Evolutionary conservation across 1,140 invertebrate species (phyloP).

Genomic region (Zaprionus africanus): DNA sequence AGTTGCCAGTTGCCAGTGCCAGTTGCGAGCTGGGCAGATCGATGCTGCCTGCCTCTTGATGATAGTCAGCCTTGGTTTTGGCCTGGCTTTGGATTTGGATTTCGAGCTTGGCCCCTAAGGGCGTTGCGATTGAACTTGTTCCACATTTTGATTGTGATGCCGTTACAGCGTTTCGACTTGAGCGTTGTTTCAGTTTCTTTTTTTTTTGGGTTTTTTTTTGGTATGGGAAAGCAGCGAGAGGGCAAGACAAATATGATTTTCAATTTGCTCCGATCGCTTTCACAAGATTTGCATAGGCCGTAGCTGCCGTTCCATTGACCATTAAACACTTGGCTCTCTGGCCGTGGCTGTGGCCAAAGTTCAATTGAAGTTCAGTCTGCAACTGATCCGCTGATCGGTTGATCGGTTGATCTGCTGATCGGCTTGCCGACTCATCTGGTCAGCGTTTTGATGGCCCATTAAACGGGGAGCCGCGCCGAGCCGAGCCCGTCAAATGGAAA

Average conservation of each 20-base stretch:
- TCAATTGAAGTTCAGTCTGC: conserved; percentile 60
- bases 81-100: conserved; percentile 18
- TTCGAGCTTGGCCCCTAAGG: conserved; percentile 46
- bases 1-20: conserved; percentile 26
- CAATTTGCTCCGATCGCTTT: conserved; percentile 74
- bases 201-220: not conserved
- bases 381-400: not conserved
- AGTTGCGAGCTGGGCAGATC: conserved; percentile 51
- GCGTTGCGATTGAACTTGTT: conserved; percentile 82
- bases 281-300: conserved; percentile 68
- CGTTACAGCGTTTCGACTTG: conserved; percentile 33
- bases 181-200: conserved; percentile 3
- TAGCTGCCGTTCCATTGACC: conserved; percentile 29
- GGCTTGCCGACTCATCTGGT: conserved; percentile 20
- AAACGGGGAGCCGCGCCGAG: conserved; percentile 28
- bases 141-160: conserved; percentile 81
- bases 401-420: conserved; percentile 3
- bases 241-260: conserved; percentile 78
- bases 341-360: conserved; percentile 53
- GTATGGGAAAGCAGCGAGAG: conserved; percentile 34
- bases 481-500: conserved; percentile 41
- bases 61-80: conserved; percentile 58
- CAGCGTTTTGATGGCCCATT: conserved; percentile 58
- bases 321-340: conserved; percentile 64
- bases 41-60: conserved; percentile 63